Evolutionary conservation across 1,140 invertebrate genomes (phyloP), one percentile per base, ranked within the genome.

Genomic region (Temnothorax curvispinosus): DNA sequence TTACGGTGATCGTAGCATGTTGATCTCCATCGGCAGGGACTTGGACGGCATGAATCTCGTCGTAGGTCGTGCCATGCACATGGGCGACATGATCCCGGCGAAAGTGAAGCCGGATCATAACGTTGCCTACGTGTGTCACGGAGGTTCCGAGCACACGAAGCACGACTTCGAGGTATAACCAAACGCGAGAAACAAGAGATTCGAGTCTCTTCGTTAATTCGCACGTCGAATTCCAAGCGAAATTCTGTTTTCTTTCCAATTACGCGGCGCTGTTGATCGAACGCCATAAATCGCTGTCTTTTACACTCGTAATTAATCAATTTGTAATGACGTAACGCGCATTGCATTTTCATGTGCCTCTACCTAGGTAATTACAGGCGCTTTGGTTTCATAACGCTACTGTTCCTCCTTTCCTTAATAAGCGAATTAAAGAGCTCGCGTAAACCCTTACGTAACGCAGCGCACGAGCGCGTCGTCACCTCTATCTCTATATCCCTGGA

Each of bases 21-120:
- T 96, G 64, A 93, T 96, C 15, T 88, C 89, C 7, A 94, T 94
- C 47, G 96, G 96, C 2, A 85, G 87, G 27, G 96, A 96, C 82
- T 75, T 93, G 41, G 95, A 95, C 86, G 95, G 95, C 8, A 91
- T 91, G 6, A 92, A 93, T 54, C 92, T 96, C 8, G 96, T 94
- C 71, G 95, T 96, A 5, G 96, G 96, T 7, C 90, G 96, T 18
- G 95, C 94, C 4, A 90, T 87, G 47, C 95, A 96, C 91, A 95
- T n/a, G 7, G 95, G 94, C 18, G 95, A 95, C 78, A 86, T 95
- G 18, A 21, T 96, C 1, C 96, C 96, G 6, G 96, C 95, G 18
- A 96, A 96, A 88, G 93, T 94, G 11, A 93, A 94, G 13, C 95
- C 95, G 1, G 92, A 90, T 67, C 94, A 95, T n/a, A 92, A 92